A percentile compares a stretch with the other conserved stretches of the same genome.
Conservation (phyloP, 2,113 vertebrate species). For the Gnathochromis pfefferi region DNA sequence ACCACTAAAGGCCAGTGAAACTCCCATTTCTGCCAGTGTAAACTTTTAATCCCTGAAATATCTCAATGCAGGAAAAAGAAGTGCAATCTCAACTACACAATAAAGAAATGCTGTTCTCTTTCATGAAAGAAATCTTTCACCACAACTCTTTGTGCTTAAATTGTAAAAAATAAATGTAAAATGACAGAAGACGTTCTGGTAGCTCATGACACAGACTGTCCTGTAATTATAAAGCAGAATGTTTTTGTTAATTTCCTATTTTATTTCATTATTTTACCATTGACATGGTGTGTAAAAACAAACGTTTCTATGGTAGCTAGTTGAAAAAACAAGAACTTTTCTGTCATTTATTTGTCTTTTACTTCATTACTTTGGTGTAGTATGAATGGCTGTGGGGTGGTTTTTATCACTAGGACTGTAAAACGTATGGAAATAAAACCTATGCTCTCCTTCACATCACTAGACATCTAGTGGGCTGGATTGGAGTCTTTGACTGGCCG, state of each 20-base stretch:
- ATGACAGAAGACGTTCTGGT: neutral
- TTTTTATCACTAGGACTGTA: neutral
- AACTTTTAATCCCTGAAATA: neutral
- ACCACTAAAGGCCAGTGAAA: neutral
- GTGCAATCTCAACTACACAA: neutral
- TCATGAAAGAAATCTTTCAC: neutral
- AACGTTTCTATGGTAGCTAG: fast-evolving
- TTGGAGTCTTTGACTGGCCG: neutral
- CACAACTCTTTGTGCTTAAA: neutral
- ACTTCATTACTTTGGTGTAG: neutral
- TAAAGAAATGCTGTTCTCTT: neutral
- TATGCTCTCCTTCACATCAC: neutral
- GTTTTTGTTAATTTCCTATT: neutral
- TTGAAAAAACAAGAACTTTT: neutral
- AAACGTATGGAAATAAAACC: fast-evolving
- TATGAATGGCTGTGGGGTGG: neutral
- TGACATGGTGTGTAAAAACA: neutral
- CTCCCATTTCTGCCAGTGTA: neutral
- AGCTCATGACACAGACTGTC: neutral
- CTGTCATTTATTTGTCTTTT: neutral
- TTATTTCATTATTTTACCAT: neutral
- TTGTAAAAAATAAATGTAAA: neutral
- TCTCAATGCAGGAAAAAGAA: neutral
- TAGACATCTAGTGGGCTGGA: neutral
- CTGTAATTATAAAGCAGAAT: neutral